A percentile compares a stretch with the other conserved stretches of the same genome.
Conservation (phyloP, 35 echinoderm and acorn worm genomes). For the Holothuria glaberrima region DNA sequence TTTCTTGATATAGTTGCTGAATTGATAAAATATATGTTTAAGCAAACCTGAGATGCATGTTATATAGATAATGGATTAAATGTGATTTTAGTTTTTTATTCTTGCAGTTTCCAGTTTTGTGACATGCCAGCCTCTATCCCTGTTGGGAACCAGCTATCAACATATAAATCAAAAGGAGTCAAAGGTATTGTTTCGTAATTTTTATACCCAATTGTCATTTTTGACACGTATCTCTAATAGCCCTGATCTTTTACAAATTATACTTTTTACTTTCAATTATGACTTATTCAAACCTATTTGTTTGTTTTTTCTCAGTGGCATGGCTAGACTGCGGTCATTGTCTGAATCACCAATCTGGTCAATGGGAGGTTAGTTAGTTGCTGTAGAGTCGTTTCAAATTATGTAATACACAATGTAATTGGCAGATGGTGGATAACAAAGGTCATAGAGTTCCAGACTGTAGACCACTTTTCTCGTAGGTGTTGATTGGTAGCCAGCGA, state of each 20-base stretch:
- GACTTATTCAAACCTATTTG: conserved; percentile 13
- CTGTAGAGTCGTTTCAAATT: conserved; percentile 16
- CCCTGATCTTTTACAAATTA: conserved; percentile 28
- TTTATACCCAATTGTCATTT: conserved; percentile 8
- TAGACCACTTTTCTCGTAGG: neutral
- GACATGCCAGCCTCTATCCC: conserved; percentile 38
- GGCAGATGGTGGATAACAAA: conserved; percentile 2
- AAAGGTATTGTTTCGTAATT: conserved; percentile 21
- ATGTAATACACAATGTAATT: neutral
- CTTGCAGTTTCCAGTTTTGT: conserved; percentile 29
- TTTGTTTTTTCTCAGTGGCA: conserved; percentile 41
- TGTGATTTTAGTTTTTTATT: conserved; percentile 24
- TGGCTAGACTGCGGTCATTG: conserved; percentile 30
- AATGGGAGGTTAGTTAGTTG: conserved; percentile 24
- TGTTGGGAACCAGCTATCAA: conserved; percentile 41
- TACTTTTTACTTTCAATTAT: conserved; percentile 17
- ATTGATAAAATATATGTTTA: conserved; percentile 33
- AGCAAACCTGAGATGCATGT: conserved; percentile 23
- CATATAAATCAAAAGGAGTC: conserved; percentile 31
- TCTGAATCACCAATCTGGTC: conserved; percentile 36
- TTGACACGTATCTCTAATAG: conserved; percentile 8
- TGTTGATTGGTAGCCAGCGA: neutral
- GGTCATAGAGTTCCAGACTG: neutral
- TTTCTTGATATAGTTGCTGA: conserved; percentile 29
- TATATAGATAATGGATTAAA: conserved; percentile 14